Conservation (phyloP, 2,888 invertebrate genomes). For the Luffia ferchaultella region DNA sequence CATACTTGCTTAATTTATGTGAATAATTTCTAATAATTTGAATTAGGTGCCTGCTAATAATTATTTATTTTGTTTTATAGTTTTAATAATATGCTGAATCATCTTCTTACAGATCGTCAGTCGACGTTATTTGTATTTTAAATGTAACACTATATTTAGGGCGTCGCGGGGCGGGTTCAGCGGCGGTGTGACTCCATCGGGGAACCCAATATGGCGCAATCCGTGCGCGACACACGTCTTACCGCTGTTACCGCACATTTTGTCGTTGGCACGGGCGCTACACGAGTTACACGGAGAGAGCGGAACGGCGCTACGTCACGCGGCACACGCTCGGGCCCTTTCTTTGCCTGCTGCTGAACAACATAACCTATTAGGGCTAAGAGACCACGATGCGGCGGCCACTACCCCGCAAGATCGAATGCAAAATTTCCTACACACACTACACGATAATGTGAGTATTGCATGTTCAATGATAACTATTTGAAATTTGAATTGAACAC, state of each 20-base stretch:
- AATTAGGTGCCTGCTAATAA: no score
- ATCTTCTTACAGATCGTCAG: no score
- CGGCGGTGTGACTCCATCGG: slow-evolving; percentile 75
- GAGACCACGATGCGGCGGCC: slow-evolving; percentile 50
- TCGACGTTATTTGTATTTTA: no score
- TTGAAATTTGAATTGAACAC: no score
- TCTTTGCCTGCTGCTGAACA: slow-evolving; percentile 79
- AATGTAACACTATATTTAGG: slow-evolving; percentile 35
- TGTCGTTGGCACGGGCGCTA: slow-evolving; percentile 79
- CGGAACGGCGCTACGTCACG: slow-evolving; percentile 69
- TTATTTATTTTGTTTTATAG: no score
- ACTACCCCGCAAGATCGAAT: slow-evolving; percentile 78
- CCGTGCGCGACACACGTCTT: slow-evolving; percentile 86
- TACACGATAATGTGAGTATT: slow-evolving; percentile 71
- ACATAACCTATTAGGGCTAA: slow-evolving; percentile 75
- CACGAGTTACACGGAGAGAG: slow-evolving; percentile 82
- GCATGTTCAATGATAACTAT: no score
- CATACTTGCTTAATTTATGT: no score
- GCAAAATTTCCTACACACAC: slow-evolving; percentile 81
- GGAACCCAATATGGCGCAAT: slow-evolving; percentile 85
- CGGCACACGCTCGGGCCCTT: slow-evolving; percentile 74
- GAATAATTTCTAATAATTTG: no score
- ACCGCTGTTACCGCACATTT: slow-evolving; percentile 80
- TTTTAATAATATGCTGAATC: no score
- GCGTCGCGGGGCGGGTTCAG: slow-evolving; percentile 88